These are phyloP conservation scores for Andrena flavipes DNA, from an alignment of 2,888 invertebrate genomes.

Conservation along the genomic window DNA sequence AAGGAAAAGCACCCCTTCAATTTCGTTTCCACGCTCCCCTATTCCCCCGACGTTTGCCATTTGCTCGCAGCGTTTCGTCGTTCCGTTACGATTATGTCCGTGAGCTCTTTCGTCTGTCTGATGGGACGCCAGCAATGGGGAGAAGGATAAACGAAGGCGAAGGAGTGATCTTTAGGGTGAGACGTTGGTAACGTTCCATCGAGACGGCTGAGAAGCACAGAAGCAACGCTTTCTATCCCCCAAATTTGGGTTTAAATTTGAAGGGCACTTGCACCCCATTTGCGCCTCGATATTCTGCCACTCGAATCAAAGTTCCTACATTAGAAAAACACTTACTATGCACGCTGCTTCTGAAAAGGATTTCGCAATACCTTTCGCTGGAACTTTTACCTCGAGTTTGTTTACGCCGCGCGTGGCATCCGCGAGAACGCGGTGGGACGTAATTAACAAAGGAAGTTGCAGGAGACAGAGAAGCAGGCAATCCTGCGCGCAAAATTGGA, in stretches of 20 bases:
- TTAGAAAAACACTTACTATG: background rate
- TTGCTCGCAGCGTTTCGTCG: slow-evolving; percentile 33
- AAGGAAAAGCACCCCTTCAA: slow-evolving; percentile 36
- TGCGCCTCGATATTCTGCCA: no score
- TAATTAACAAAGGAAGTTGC: background rate
- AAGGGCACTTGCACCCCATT: no score
- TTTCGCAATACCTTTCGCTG: no score
- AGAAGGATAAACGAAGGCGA: slow-evolving; percentile 32
- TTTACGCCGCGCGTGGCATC: background rate
- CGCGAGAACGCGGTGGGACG: background rate
- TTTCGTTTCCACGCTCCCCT: slow-evolving; percentile 27
- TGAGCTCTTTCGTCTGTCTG: slow-evolving; percentile 18
- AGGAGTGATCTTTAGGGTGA: slow-evolving; percentile 22
- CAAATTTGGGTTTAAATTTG: no score
- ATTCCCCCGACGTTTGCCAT: slow-evolving; percentile 9
- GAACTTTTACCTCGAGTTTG: no score
- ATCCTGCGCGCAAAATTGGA: slow-evolving; percentile 33
- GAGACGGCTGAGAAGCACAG: slow-evolving; percentile 39
- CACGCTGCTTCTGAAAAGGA: no score
- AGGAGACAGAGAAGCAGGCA: background rate
- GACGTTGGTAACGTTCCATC: slow-evolving; percentile 54
- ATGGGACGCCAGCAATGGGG: slow-evolving; percentile 22
- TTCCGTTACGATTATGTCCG: slow-evolving; percentile 47
- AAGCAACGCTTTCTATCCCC: no score
- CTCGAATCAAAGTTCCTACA: background rate